Percentiles rank a stretch among this genome's conserved stretches.
Evolutionary conservation across 2,113 vertebrate species (phyloP).

Genomic region (Albula goreensis): DNA sequence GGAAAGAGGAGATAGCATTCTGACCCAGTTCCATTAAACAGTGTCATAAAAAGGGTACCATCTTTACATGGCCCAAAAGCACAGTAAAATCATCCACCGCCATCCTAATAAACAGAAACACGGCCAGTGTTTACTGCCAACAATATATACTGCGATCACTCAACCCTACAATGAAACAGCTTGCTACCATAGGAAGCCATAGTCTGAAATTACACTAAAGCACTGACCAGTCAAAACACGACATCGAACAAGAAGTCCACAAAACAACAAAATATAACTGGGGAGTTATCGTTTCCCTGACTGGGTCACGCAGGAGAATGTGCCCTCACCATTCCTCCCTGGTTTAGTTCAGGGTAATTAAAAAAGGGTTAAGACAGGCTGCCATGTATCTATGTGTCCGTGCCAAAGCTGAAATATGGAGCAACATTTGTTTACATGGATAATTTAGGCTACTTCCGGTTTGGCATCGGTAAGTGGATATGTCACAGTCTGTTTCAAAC

Average conservation of each 20-base stretch:
- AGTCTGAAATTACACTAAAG: background rate
- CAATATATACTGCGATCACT: slow-evolving; percentile 43
- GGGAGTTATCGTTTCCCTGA: background rate
- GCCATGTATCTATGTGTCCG: background rate
- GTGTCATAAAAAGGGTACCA: slow-evolving; percentile 27
- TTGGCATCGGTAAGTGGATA: background rate
- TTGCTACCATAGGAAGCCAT: slow-evolving; percentile 20
- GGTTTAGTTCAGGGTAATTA: background rate
- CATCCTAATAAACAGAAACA: slow-evolving; percentile 35
- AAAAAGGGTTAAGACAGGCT: background rate
- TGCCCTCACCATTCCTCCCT: background rate
- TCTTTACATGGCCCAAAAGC: slow-evolving; percentile 35
- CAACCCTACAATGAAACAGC: background rate
- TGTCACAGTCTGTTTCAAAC: background rate
- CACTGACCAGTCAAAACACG: slow-evolving; percentile 16
- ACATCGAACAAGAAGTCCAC: background rate
- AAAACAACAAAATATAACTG: background rate
- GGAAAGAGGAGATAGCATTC: background rate
- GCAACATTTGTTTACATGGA: background rate
- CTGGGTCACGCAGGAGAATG: background rate
- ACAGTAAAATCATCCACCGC: slow-evolving; percentile 24
- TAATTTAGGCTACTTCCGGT: no score
- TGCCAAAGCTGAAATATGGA: no score
- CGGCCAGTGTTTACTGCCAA: slow-evolving; percentile 40
- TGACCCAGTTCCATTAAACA: slow-evolving; percentile 36